phyloP scores from a whole-genome alignment of 1,140 invertebrate genomes.

The Caenorhabditis remanei region DNA sequence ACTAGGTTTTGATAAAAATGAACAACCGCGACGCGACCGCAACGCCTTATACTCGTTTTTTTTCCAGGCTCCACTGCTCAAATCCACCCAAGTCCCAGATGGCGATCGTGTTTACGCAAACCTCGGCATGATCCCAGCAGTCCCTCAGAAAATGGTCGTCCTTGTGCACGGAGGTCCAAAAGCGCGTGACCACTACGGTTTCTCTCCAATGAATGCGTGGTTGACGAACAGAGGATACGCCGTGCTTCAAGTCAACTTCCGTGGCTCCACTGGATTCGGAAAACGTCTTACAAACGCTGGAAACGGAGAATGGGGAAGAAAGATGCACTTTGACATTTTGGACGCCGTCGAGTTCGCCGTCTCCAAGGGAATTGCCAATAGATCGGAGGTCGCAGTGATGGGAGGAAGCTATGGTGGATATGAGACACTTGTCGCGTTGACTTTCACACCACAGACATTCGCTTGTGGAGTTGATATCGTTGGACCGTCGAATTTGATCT shows the following conservation, averaged over 20 bases:
- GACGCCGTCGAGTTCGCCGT: constrained; percentile 76
- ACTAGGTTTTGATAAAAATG: not conserved
- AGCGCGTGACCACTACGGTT: constrained; percentile 75
- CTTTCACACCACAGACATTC: constrained; percentile 78
- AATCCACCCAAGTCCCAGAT: constrained; percentile 68
- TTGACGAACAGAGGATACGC: constrained; percentile 76
- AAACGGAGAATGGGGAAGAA: constrained; percentile 77
- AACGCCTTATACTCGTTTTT: too few relatives aligned
- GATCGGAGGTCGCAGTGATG: constrained; percentile 74
- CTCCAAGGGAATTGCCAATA: constrained; percentile 72
- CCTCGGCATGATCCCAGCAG: constrained; percentile 71
- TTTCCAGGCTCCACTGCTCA: constrained; percentile 67
- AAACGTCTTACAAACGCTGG: constrained; percentile 76
- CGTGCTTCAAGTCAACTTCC: constrained; percentile 76
- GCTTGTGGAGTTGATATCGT: constrained; percentile 78
- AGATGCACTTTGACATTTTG: constrained; percentile 77
- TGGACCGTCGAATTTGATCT: constrained; percentile 76
- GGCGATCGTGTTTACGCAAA: constrained; percentile 71
- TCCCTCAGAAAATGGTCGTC: constrained; percentile 75
- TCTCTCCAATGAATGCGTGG: constrained; percentile 74
- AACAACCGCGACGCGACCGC: too few relatives aligned
- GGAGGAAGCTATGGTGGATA: constrained; percentile 76
- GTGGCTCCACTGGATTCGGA: constrained; percentile 75
- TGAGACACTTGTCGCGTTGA: constrained; percentile 77
- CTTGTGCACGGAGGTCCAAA: constrained; percentile 78